phyloP scores from a whole-genome alignment of 1,140 invertebrate species.

The Sycobia sp. region DNA sequence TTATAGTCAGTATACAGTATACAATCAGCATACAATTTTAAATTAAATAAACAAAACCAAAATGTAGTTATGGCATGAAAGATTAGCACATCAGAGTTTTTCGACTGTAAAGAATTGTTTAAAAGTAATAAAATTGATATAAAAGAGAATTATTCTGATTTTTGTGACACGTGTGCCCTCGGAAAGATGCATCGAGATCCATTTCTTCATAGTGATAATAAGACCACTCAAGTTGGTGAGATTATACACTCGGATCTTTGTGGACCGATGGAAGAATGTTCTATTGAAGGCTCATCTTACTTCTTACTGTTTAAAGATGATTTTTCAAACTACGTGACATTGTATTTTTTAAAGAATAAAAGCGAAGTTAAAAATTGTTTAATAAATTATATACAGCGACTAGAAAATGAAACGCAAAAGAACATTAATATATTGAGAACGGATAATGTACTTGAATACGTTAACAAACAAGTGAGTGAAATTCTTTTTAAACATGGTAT shows the following conservation, averaged over 20 bases:
- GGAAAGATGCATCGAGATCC: conserved; percentile 31
- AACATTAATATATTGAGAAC: neutral
- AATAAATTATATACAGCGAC: neutral
- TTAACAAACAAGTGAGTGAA: neutral
- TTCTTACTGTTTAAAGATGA: conserved; percentile 41
- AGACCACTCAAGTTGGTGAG: conserved; percentile 13
- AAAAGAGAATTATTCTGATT: conserved; percentile 26
- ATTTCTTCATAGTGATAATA: conserved; percentile 17
- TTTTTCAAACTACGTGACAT: conserved; percentile 33
- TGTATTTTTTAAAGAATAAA: conserved; percentile 36
- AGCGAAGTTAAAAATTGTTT: neutral
- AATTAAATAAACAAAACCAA: neutral
- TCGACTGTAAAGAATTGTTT: conserved; percentile 46
- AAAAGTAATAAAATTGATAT: conserved; percentile 42
- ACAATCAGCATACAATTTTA: conserved; percentile 36
- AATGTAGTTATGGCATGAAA: conserved; percentile 52
- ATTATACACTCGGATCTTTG: conserved; percentile 40
- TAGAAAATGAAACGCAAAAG: conserved; percentile 1
- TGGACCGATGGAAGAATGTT: conserved; percentile 34
- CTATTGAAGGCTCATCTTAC: conserved; percentile 35
- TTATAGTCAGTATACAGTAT: too few relatives aligned
- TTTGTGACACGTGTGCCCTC: conserved; percentile 48
- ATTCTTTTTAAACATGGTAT: neutral
- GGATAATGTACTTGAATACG: neutral
- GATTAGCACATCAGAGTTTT: too few relatives aligned